Evolutionary conservation across 2,113 vertebrate genomes (phyloP).

Genomic region (Serilophus lunatus): DNA sequence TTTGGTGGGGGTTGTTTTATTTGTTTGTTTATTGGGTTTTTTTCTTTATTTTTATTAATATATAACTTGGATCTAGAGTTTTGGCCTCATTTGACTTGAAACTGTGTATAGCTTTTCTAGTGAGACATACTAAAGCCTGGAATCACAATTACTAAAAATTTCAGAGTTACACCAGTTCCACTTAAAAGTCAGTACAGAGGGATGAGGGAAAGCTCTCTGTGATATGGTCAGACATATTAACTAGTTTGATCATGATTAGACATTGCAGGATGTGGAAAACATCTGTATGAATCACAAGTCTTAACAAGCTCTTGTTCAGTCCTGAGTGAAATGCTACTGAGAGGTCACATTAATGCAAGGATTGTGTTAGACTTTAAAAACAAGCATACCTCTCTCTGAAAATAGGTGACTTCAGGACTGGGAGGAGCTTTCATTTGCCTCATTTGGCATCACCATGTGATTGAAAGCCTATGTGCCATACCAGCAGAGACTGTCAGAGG

Average conservation of each 20-base stretch:
- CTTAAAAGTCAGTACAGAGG: not conserved
- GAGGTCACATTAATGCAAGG: not conserved
- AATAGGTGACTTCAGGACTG: not conserved
- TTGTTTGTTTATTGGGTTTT: not conserved
- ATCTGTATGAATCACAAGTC: not conserved
- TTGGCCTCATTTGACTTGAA: not conserved
- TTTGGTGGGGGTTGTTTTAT: not conserved
- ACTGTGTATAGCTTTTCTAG: not conserved
- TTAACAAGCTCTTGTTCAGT: not conserved
- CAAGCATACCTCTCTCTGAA: not conserved
- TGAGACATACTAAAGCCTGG: not conserved
- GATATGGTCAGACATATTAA: not conserved
- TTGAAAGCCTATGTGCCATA: not conserved
- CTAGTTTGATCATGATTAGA: not conserved
- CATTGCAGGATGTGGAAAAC: not conserved
- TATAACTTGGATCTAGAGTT: not conserved
- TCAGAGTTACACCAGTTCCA: not conserved
- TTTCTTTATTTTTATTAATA: not conserved
- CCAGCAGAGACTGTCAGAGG: not conserved
- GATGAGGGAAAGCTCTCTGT: not conserved
- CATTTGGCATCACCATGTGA: not conserved
- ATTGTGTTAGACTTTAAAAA: not conserved
- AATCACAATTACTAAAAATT: not conserved
- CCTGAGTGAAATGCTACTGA: not conserved
- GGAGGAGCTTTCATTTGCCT: not conserved